Evolutionary conservation across 2,888 invertebrate genomes (phyloP), one percentile per base, ranked within the genome.

Genomic region (Acholoe squamosa): DNA sequence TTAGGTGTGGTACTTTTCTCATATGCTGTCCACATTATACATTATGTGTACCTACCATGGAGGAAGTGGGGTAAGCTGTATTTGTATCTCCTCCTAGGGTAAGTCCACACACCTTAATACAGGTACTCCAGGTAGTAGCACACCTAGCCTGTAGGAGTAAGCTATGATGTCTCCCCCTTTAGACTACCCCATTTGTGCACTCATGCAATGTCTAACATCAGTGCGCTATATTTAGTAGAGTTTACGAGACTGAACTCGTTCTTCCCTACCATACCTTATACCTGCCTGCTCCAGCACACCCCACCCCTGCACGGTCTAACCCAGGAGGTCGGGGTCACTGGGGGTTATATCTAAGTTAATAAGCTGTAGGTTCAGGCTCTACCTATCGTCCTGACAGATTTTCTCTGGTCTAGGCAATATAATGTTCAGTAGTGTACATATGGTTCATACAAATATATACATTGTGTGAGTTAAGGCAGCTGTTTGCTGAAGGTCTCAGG

Each of bases 141-240:
- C 61, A 61, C 61, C 61, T 61, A 5, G 19, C 61, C 61, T 61
- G 61, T 22, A 19, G 22, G 5, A 61, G 61, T n/a, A 19, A 61
- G 61, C 10, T 61, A 61, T n/a, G 22, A n/a, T 19, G 61, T 61
- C 61, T 61, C 22, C 61, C 71, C 71, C 71, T 71, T 28, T 28
- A 14, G 14, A 71, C 71, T 14, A 25, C 71, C 14, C 28, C 25
- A 14, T 25, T 25, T 61, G 61, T 28, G 71, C 71, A 28, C 28
- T 25, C 71, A 71, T 28, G 28, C 71, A 25, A 3, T 7, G 25
- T n/a, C 25, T 25, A 28, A 28, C 71, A 28, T 28, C 5, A 28
- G 71, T 14, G 71, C 16, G 71, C 71, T 71, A 71, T 28, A 71
- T 71, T 71, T 71, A 71, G 71, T 71, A 71, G 71, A 71, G 28